Evolutionary conservation across 2,888 invertebrate species (phyloP).

Genomic region (Halocaridina rubra): DNA sequence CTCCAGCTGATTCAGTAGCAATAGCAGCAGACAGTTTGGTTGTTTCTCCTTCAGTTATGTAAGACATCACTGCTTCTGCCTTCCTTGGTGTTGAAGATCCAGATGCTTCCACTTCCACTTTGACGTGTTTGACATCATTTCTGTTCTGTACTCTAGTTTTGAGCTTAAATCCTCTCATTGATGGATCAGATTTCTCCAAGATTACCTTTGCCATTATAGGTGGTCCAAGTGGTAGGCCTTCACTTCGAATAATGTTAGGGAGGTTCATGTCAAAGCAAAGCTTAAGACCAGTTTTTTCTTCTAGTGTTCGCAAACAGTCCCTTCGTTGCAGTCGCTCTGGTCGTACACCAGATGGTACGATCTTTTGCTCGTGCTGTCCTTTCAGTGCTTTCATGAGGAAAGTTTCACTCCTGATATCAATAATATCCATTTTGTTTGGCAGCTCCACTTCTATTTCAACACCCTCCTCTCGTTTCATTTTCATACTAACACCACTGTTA

Average conservation of each 20-base stretch:
- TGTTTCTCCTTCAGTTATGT: neutral
- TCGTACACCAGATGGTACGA: conserved; percentile 3
- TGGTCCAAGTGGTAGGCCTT: conserved; percentile 23
- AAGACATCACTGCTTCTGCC: neutral
- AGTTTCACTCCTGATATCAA: conserved; percentile 9
- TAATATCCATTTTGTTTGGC: conserved; percentile 27
- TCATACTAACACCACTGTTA: neutral
- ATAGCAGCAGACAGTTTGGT: neutral
- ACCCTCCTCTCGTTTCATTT: neutral
- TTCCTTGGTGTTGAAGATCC: neutral
- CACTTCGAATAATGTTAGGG: conserved; percentile 17
- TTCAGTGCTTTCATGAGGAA: conserved; percentile 6
- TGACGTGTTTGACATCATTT: neutral
- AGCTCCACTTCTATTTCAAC: conserved; percentile 13
- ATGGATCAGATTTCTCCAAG: conserved; percentile 18
- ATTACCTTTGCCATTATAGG: conserved; percentile 2
- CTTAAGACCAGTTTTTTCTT: conserved; percentile 20
- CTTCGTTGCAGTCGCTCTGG: neutral
- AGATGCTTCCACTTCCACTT: neutral
- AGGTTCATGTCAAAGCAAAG: conserved; percentile 38
- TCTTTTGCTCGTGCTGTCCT: conserved; percentile 6
- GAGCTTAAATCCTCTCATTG: conserved; percentile 30
- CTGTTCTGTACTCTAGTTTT: neutral
- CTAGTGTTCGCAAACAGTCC: conserved; percentile 6
- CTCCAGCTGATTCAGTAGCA: neutral